phyloP scores from a whole-genome alignment of 2,113 vertebrate species.

The Apteryx owenii region DNA sequence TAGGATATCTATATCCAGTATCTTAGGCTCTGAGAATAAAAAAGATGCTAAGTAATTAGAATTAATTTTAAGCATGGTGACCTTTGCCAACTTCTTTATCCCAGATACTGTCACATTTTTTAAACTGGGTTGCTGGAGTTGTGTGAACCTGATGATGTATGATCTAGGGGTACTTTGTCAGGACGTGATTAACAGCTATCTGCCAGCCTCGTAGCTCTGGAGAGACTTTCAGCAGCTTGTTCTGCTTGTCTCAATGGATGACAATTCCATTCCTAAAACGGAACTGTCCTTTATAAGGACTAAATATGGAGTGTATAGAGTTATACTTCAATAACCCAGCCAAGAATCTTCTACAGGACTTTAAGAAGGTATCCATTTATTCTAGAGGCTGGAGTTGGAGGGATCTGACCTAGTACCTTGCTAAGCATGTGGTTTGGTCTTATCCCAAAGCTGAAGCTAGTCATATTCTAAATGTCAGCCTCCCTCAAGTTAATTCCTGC shows the following conservation, averaged over 20 bases:
- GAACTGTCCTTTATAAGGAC: background rate
- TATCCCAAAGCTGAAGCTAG: background rate
- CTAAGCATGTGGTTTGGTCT: background rate
- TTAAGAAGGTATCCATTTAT: background rate
- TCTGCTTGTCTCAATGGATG: background rate
- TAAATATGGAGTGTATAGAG: background rate
- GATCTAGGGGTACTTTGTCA: accelerated
- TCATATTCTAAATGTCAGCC: background rate
- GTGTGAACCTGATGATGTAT: background rate
- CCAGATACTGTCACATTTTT: no score
- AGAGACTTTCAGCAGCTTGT: background rate
- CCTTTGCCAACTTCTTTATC: background rate
- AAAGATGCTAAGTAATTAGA: accelerated
- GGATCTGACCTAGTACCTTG: background rate
- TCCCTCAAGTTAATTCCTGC: background rate
- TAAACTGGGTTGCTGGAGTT: accelerated
- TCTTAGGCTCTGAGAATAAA: background rate
- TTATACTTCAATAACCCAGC: background rate
- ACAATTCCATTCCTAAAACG: background rate
- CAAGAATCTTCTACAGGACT: background rate
- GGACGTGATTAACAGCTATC: background rate
- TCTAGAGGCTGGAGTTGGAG: background rate
- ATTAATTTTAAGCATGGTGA: background rate
- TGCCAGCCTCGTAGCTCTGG: background rate
- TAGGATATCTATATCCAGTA: background rate